Evolutionary conservation across 2,797 vertebrate genomes (phyloP), one percentile per base, ranked within the genome.

Genomic region (Stomatorhinus walkeri): DNA sequence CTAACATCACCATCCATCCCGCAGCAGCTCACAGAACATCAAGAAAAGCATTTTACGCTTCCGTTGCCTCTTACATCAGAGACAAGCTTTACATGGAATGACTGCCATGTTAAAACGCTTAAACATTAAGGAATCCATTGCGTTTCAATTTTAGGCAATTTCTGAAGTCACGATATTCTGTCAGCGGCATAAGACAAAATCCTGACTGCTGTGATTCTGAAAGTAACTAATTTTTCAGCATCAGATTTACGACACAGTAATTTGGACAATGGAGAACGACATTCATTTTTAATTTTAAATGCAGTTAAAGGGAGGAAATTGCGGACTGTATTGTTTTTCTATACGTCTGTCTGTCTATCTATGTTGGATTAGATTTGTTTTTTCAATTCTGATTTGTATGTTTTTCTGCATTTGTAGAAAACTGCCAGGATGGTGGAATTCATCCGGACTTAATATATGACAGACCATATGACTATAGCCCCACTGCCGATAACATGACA

Each of bases 371-470:
- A 92, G 93, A 89, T 95, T 94, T 94, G 92, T 94, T 93, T 95
- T 94, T 95, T 48, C 22, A 96, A 96, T 96, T 92, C 95, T 96
- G 96, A 96, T 91, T 92, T 92, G 91, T 95, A 95, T 96, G 94
- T 93, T 94, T 51, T 96, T 96, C 94, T 95, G 94, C 94, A 86
- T 93, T 92, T 95, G 92, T 95, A 98, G 97, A 97, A 94, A 95
- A 96, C 96, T 97, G 96, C 95, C 96, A 97, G 94, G 97, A 98
- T 91, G 96, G 96, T 89, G 94, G 96, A 89, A 94, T 96, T 92
- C 95, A 96, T 94, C 94, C 94, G 54, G 97, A 98, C 93, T 96
- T 97, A 95, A 95, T 96, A 94, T 96, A 95, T 94, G 96, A 97
- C 92, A 96, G 95, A 94, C 95, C 97, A 89, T 96, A 96, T 92